Conservation (phyloP, 2,888 invertebrate genomes). For the Cheilosia urbana region DNA sequence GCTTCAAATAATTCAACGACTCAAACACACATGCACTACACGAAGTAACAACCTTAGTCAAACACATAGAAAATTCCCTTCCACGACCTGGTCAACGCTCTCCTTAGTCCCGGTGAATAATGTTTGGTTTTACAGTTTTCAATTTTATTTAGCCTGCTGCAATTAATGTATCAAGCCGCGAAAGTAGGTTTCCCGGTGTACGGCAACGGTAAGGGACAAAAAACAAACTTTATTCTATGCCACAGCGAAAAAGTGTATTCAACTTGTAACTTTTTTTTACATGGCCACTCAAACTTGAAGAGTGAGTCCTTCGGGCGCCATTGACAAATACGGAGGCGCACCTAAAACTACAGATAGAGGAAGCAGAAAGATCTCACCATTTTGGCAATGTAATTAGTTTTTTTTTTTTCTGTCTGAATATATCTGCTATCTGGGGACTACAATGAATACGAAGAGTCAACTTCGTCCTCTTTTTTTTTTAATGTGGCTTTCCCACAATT, state of each 20-base stretch:
- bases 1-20: slow-evolving; percentile 45
- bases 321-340: slow-evolving; percentile 43
- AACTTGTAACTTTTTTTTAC: slow-evolving; percentile 42
- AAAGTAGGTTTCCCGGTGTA: not conserved
- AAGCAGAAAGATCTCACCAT: slow-evolving; percentile 63
- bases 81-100: slow-evolving; percentile 24
- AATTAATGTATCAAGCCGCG: slow-evolving; percentile 53
- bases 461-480: slow-evolving; percentile 38
- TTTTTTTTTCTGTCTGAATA: slow-evolving; percentile 53
- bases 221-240: slow-evolving; percentile 39
- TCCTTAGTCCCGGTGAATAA: not conserved
- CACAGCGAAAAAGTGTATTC: slow-evolving; percentile 41
- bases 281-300: slow-evolving; percentile 49
- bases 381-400: slow-evolving; percentile 72
- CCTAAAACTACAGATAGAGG: slow-evolving; percentile 17
- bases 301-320: slow-evolving; percentile 61
- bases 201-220: slow-evolving; percentile 13
- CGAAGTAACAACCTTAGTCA: not conserved
- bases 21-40: slow-evolving; percentile 1
- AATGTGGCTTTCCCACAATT: slow-evolving; percentile 20
- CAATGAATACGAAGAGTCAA: slow-evolving; percentile 53
- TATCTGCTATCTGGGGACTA: slow-evolving; percentile 34
- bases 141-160: slow-evolving; percentile 55
- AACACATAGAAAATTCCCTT: not conserved
- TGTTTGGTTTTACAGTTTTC: slow-evolving; percentile 43